These are phyloP conservation scores for Pampus argenteus DNA, from an alignment of 2,797 vertebrate genomes.

Conservation along the genomic window DNA sequence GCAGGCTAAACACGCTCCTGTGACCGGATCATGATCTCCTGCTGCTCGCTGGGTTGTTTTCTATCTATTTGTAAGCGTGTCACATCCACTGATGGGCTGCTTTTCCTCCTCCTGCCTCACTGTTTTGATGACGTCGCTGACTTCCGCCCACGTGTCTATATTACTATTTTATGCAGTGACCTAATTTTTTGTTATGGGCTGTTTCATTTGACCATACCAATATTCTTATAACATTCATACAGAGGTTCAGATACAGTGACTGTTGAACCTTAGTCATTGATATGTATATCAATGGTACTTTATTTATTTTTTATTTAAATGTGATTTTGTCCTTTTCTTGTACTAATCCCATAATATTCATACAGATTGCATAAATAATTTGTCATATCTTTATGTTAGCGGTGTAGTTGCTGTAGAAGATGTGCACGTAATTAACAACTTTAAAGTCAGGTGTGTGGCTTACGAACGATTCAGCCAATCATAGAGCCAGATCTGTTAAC, in stretches of 20 bases:
- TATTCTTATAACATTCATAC: neutral
- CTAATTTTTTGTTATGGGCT: conserved; percentile 30
- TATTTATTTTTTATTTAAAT: neutral
- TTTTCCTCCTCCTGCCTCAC: conserved; percentile 66
- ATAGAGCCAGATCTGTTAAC: conserved; percentile 1
- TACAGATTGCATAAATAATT: too few species aligned
- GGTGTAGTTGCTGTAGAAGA: neutral
- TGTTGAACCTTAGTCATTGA: neutral
- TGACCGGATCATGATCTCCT: conserved; percentile 61
- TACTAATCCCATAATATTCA: neutral
- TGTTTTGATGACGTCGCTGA: conserved; percentile 84
- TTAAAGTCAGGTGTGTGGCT: conserved; percentile 15
- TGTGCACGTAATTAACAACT: conserved; percentile 13
- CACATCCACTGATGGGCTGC: conserved; percentile 69
- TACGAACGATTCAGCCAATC: conserved; percentile 55
- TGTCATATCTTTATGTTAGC: neutral
- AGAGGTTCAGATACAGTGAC: neutral
- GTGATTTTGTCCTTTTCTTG: neutral
- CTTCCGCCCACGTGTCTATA: conserved; percentile 86
- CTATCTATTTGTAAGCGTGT: conserved; percentile 79
- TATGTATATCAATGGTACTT: too few species aligned
- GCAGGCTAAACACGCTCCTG: conserved; percentile 34
- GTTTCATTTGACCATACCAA: neutral
- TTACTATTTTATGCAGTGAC: conserved; percentile 65
- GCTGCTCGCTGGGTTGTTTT: conserved; percentile 59